These are phyloP conservation scores for Macrotrachela quadricornifera DNA, from an alignment of 1,140 invertebrate species.

Conservation along the genomic window DNA sequence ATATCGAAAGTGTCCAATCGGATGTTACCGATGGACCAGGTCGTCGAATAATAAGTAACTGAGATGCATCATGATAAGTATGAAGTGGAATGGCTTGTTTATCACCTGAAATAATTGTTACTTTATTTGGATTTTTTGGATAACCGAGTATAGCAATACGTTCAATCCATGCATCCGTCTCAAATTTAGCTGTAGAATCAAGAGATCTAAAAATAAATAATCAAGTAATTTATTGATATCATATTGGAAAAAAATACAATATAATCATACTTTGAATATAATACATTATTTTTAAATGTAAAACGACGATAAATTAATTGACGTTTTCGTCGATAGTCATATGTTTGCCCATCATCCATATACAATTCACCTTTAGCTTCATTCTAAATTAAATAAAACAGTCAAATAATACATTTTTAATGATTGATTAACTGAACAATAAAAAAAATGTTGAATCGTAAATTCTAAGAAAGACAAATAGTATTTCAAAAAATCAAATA, in stretches of 20 bases:
- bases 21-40: too few species aligned
- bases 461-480: too few species aligned
- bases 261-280: not conserved
- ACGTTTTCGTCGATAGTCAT: not conserved
- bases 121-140: not conserved
- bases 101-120: not conserved
- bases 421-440: too few species aligned
- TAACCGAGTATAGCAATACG: conserved; percentile 1
- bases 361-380: conserved; percentile 1
- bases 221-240: not conserved
- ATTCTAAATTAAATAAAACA: conserved; percentile 23
- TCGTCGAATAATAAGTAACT: too few species aligned
- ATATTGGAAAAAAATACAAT: not conserved
- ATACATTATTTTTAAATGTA: not conserved
- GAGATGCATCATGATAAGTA: too few species aligned
- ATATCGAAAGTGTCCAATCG: too few species aligned
- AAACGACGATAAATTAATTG: conserved; percentile 6
- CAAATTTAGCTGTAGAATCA: not conserved
- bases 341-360: conserved; percentile 4
- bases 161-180: conserved; percentile 5
- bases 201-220: not conserved
- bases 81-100: conserved; percentile 2
- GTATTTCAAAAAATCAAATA: too few species aligned
- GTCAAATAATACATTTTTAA: too few species aligned
- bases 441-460: too few species aligned